Percentiles rank a stretch among this genome's conserved stretches.
Evolutionary conservation across 1,140 invertebrate species (phyloP).

Genomic region (Dreissena rostriformis): DNA sequence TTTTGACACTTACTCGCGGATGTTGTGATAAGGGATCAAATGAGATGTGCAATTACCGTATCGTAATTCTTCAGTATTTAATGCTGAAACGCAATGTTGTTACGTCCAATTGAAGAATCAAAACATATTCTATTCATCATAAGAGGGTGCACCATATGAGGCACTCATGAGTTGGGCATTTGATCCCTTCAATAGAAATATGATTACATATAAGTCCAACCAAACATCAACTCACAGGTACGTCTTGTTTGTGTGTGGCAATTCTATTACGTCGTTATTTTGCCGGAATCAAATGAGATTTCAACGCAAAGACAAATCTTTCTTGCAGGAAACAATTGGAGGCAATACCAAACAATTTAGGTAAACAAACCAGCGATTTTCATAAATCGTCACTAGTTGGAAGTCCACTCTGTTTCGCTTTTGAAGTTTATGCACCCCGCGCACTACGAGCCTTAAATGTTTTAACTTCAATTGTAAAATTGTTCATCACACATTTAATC

Average conservation of each 20-base stretch:
- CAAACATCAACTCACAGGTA: conserved; percentile 36
- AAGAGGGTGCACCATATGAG: neutral
- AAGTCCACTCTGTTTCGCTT: conserved; percentile 18
- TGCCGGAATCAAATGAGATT: too few relatives aligned
- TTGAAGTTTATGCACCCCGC: neutral
- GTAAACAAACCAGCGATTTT: conserved; percentile 9
- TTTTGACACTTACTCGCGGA: too few relatives aligned
- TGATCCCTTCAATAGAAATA: conserved; percentile 38
- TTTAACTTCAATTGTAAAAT: neutral
- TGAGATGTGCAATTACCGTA: conserved; percentile 41
- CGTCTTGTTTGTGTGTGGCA: conserved; percentile 34
- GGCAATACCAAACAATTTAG: neutral
- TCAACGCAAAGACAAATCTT: too few relatives aligned
- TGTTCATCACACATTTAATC: conserved; percentile 35
- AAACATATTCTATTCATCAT: neutral
- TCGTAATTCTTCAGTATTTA: conserved; percentile 30
- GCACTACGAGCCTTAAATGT: neutral
- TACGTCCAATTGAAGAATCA: too few relatives aligned
- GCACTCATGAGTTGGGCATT: conserved; percentile 11
- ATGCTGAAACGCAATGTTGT: neutral
- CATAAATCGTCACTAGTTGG: conserved; percentile 28
- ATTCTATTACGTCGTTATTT: neutral
- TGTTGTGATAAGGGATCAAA: conserved; percentile 46
- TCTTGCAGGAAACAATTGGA: neutral
- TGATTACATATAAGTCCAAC: conserved; percentile 39